Evolutionary conservation across 2,888 invertebrate species (phyloP).

Genomic region (Myathropa florea): DNA sequence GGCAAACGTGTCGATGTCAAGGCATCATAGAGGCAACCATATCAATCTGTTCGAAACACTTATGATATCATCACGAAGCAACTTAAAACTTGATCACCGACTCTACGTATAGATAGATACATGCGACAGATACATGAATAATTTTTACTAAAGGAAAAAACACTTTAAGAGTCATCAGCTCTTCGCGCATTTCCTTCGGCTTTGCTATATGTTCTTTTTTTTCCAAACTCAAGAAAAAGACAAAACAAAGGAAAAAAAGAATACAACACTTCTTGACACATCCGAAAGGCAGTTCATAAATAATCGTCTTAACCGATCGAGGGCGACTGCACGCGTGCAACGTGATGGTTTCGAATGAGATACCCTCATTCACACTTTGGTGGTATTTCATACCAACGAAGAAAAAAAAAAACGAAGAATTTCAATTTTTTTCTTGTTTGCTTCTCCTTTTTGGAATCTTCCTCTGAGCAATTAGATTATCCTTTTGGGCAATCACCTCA

Average conservation of each 20-base stretch:
- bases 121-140: background rate
- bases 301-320: conserved; percentile 76
- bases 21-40: background rate
- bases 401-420: conserved; percentile 49
- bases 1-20: background rate
- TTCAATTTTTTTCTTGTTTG: background rate
- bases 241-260: background rate
- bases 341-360: conserved; percentile 73
- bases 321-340: conserved; percentile 70
- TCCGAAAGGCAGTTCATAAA: conserved; percentile 74
- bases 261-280: conserved; percentile 16
- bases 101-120: background rate
- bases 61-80: background rate
- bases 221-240: background rate
- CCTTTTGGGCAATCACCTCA: conserved; percentile 66
- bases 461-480: conserved; percentile 64
- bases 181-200: background rate
- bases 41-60: background rate
- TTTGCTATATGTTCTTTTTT: background rate
- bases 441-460: conserved; percentile 27
- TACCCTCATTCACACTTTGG: conserved; percentile 40
- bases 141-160: background rate
- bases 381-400: conserved; percentile 52
- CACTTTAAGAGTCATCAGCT: background rate
- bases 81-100: background rate